Evolutionary conservation across 2,797 vertebrate genomes (phyloP).

Genomic region (Clarias platycephalus): DNA sequence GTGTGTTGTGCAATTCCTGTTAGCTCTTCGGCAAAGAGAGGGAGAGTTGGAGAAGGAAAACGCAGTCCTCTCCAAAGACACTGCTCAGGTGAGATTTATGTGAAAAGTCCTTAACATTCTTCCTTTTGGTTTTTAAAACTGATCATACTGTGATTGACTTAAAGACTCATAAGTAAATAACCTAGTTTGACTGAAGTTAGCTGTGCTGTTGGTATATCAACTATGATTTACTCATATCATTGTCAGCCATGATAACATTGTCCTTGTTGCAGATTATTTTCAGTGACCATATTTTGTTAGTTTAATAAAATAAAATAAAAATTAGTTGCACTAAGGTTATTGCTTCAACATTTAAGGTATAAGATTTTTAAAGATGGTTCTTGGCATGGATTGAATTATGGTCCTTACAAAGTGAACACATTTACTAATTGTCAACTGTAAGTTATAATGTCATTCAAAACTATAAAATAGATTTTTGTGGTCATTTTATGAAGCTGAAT

Average conservation of each 20-base stretch:
- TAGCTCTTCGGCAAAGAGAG: constrained; percentile 48
- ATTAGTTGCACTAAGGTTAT: background rate
- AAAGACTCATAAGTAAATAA: constrained; percentile 12
- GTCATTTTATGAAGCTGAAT: background rate
- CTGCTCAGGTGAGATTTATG: constrained; percentile 71
- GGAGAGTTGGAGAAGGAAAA: constrained; percentile 50
- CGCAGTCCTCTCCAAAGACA: constrained; percentile 51
- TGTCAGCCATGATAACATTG: constrained; percentile 29
- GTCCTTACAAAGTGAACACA: background rate
- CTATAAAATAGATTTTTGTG: background rate
- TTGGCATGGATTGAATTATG: background rate
- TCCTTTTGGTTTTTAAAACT: constrained; percentile 28
- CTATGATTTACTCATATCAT: constrained; percentile 8
- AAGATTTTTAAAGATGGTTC: background rate
- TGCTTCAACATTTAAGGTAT: background rate
- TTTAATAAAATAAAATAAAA: background rate
- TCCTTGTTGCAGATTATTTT: background rate
- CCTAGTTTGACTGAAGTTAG: constrained; percentile 18
- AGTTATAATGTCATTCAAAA: background rate
- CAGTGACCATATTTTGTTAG: background rate
- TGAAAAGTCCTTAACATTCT: constrained; percentile 19
- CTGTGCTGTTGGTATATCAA: constrained; percentile 6
- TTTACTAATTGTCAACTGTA: background rate
- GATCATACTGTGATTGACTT: constrained; percentile 2
- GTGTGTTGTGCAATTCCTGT: constrained; percentile 71